Conservation (phyloP, 2,113 vertebrate species). For the Diphyllodes magnificus region DNA sequence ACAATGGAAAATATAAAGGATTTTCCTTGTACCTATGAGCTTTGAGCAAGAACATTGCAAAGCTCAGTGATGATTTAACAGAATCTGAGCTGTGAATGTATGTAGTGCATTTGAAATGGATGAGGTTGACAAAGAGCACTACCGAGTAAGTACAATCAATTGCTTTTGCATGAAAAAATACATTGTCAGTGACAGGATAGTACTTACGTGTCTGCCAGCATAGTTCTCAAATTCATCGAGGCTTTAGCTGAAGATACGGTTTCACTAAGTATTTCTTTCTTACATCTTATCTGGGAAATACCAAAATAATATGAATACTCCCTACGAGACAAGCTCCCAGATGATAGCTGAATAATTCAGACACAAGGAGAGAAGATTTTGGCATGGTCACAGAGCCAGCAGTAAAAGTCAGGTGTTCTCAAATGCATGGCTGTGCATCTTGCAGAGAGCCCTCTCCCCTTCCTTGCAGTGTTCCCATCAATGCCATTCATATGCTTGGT, state of each 20-base stretch:
- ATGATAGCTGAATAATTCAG: background rate
- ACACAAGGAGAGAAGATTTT: background rate
- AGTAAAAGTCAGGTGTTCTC: background rate
- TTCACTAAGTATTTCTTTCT: background rate
- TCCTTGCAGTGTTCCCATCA: background rate
- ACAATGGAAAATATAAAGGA: constrained; percentile 54
- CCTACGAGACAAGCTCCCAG: background rate
- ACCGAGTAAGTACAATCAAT: background rate
- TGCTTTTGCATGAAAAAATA: background rate
- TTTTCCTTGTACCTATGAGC: constrained; percentile 15
- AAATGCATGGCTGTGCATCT: background rate
- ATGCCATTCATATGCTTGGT: background rate
- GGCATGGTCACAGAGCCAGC: background rate
- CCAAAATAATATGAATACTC: background rate
- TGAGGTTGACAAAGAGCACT: background rate
- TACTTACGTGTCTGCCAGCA: background rate
- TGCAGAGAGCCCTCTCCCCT: background rate
- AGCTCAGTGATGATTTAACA: constrained; percentile 23
- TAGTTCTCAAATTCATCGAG: background rate
- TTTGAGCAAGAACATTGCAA: constrained; percentile 1
- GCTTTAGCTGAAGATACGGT: background rate
- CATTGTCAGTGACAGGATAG: background rate
- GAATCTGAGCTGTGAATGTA: background rate
- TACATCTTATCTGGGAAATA: background rate
- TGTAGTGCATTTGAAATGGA: background rate